These are phyloP conservation scores for Sminthurinus signatus DNA, from an alignment of 1,140 invertebrate genomes.

Conservation along the genomic window DNA sequence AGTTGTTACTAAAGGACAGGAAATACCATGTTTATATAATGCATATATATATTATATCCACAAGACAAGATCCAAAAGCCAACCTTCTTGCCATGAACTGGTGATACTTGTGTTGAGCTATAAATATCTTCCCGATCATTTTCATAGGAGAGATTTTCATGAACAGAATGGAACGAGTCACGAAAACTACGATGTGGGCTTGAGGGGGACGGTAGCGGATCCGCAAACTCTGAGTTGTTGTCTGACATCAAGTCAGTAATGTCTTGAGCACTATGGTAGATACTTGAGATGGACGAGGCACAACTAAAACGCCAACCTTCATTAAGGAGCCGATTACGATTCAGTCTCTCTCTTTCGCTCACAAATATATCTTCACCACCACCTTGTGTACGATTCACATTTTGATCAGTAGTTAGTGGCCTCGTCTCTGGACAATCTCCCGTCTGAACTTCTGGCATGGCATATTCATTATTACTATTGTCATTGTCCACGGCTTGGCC, in stretches of 20 bases:
- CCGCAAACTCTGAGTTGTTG: constrained; percentile 26
- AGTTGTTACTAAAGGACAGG: no score
- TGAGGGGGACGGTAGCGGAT: constrained; percentile 8
- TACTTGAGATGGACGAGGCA: constrained; percentile 35
- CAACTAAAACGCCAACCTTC: constrained; percentile 34
- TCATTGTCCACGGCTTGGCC: not conserved
- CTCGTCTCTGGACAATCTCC: not conserved
- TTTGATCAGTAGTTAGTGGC: not conserved
- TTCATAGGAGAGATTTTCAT: constrained; percentile 38
- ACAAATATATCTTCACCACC: not conserved
- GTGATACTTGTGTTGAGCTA: constrained; percentile 56
- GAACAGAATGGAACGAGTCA: constrained; percentile 26
- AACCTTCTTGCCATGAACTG: constrained; percentile 61
- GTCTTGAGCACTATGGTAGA: constrained; percentile 40
- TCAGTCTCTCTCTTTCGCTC: not conserved
- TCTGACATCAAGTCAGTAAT: constrained; percentile 37
- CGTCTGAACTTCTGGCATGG: not conserved
- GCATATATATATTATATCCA: no score
- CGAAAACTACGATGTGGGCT: constrained; percentile 37
- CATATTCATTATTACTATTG: not conserved
- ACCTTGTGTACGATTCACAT: no score
- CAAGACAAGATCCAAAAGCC: no score
- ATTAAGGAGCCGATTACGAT: not conserved
- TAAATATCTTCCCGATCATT: constrained; percentile 50
- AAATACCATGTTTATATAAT: no score